Percentiles rank a stretch among this genome's conserved stretches.
Conservation (phyloP, 1,140 invertebrate species). For the Druon quercuslanigerum region DNA sequence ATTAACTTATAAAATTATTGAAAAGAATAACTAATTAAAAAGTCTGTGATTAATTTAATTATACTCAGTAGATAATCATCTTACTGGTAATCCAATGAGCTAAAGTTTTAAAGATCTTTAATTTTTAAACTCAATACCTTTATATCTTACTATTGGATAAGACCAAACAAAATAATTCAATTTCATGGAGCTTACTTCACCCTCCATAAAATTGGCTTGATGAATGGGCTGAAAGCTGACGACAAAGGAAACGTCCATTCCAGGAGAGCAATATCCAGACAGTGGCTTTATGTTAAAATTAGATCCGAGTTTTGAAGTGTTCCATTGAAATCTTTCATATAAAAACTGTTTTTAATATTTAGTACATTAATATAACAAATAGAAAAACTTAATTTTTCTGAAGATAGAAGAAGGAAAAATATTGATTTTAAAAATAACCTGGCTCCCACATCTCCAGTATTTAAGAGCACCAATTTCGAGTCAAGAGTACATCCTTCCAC, state of each 20-base stretch:
- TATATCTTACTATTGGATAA: no score
- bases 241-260: slow-evolving; percentile 61
- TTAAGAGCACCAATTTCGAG: slow-evolving; percentile 62
- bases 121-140: slow-evolving; percentile 35
- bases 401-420: no score
- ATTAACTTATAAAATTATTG: no score
- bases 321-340: slow-evolving; percentile 65
- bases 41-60: no score
- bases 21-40: no score
- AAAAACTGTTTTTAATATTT: slow-evolving; percentile 18
- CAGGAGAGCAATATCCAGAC: slow-evolving; percentile 67
- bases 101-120: neutral
- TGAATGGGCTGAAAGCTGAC: slow-evolving; percentile 63
- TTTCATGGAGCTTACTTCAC: slow-evolving; percentile 46
- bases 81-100: no score
- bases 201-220: slow-evolving; percentile 31
- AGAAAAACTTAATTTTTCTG: no score
- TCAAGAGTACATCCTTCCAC: slow-evolving; percentile 55
- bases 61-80: no score
- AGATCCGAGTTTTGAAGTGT: slow-evolving; percentile 49
- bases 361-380: neutral
- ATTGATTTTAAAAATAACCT: slow-evolving; percentile 54
- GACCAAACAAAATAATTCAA: no score
- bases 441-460: slow-evolving; percentile 70
- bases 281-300: slow-evolving; percentile 64